Base-by-base conservation (phyloP, 2,113 vertebrate species). In the Lagopus muta region DNA sequence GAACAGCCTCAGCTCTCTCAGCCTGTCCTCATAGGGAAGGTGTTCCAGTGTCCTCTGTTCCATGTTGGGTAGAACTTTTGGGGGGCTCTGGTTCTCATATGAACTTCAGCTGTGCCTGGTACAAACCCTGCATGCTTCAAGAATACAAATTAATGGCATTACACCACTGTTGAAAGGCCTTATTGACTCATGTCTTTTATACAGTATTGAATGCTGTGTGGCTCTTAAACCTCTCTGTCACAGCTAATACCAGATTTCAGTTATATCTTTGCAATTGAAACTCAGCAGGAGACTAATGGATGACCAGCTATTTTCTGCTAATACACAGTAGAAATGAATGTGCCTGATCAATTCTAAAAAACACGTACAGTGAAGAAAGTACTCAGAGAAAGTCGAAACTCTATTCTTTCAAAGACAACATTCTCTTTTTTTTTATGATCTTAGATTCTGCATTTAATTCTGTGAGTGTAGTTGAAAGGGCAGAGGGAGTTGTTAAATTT, bases 401-500 rank as follows among this genome's bases (percentile, higher is more conserved):
- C 60, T 61, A 21, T 81, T 92, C 82, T 90, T 88, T 91, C 36
- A 52, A 89, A 88, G 20, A 64, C 57, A 77, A 47, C 45, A 20
- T 36, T 75, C 78, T 60, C 27, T 62, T 62, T 50, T 36, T 40
- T 64, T 62, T 67, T 22, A 64, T 72, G 76, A 79, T 92, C 61
- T n/a, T 47, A 43, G 27, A 74, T 84, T 75, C 69, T 88, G 27
- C 48, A 75, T 95, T 94, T 91, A 94, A 95, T 94, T 95, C 86
- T 83, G 30, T 61, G 65, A 78, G 40, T 57, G 80, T 71, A 84
- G 57, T 92, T 90, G 91, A 89, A 95, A 94, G 85, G 95, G 88
- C 88, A 95, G 71, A 95, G 57, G 57, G 91, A 92, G 43, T 62
- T 91, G 80, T 94, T 78, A 91, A 88, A 81, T 94, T 95, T 92